These are phyloP conservation scores for Chloroclysta siterata DNA, from an alignment of 2,888 invertebrate species.

Conservation along the genomic window DNA sequence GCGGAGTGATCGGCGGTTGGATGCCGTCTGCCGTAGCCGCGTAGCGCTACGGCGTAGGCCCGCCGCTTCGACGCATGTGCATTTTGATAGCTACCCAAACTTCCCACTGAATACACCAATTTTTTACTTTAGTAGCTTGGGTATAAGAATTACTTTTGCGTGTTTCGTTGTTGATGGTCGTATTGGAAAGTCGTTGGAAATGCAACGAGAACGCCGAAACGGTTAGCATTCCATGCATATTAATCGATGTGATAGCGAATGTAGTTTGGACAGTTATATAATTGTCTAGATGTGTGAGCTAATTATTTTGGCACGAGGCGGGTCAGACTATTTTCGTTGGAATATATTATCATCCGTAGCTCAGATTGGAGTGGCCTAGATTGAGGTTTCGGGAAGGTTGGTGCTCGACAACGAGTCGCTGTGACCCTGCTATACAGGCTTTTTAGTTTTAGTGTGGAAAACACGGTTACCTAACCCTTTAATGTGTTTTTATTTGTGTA, in stretches of 20 bases:
- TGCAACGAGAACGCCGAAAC: constrained; percentile 62
- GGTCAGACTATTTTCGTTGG: neutral
- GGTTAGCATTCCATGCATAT: constrained; percentile 70
- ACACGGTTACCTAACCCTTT: too few species aligned
- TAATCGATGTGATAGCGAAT: constrained; percentile 47
- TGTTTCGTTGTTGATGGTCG: constrained; percentile 23
- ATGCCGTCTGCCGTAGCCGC: constrained; percentile 74
- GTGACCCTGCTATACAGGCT: neutral
- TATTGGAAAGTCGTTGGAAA: constrained; percentile 64
- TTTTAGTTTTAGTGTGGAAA: too few species aligned
- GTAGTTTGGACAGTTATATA: constrained; percentile 23
- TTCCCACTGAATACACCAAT: constrained; percentile 35
- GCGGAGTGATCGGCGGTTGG: constrained; percentile 67
- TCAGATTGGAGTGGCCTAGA: constrained; percentile 7
- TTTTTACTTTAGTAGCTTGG: constrained; percentile 42
- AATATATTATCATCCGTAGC: constrained; percentile 12
- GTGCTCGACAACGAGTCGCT: neutral
- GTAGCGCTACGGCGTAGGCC: constrained; percentile 53
- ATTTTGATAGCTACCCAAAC: constrained; percentile 53
- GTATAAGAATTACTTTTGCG: constrained; percentile 45
- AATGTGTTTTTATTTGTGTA: too few species aligned
- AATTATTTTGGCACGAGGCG: constrained; percentile 3
- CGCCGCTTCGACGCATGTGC: constrained; percentile 74
- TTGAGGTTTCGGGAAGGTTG: neutral
- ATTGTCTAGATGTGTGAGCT: constrained; percentile 12